Evolutionary conservation across 2,797 vertebrate genomes (phyloP), one percentile per base, ranked within the genome.

Genomic region (Cyclopterus lumpus): DNA sequence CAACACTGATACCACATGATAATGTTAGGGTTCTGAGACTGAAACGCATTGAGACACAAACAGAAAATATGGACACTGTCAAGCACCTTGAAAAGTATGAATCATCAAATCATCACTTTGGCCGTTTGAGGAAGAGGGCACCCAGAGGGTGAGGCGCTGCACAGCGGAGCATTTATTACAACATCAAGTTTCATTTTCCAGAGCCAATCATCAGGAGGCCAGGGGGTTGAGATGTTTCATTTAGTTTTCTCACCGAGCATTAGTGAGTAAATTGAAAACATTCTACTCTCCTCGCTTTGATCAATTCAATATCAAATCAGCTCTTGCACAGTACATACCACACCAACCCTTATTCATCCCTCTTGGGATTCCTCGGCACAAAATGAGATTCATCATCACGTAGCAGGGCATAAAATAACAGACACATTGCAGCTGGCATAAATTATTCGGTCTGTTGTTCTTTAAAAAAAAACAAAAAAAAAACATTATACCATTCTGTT

Each of bases 371-470:
- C 89, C 92, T 89, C 86, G 75, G 92, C 91, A 82, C 92, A 92
- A 92, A 90, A 91, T 90, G 92, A 93, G 93, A 94, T 94, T 92
- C 93, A 93, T 94, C 93, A 94, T 94, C 93, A 86, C 75, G 87
- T 88, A 88, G 83, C 75, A 82, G 88, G 88, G 87, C 77, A 86
- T 86, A 86, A 90, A 91, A 91, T 88, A 91, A 90, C 74, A 81
- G 60, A 90, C 87, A 93, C 90, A 86, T 83, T 88, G 89, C 89
- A 91, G 91, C 90, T 86, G 89, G 86, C 87, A 84, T 89, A 73
- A 84, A 83, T 86, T 90, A 84, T 88, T 91, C 77, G 83, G 91
- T 89, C 87, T 84, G 88, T 86, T 88, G 68, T 90, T 90, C 58
- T 87, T 89, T 63, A n/a, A 8, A 80, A 79, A 67, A 83, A 74